These are phyloP conservation scores for Onchidella celtica DNA, from an alignment of 2,888 invertebrate genomes.

Conservation along the genomic window DNA sequence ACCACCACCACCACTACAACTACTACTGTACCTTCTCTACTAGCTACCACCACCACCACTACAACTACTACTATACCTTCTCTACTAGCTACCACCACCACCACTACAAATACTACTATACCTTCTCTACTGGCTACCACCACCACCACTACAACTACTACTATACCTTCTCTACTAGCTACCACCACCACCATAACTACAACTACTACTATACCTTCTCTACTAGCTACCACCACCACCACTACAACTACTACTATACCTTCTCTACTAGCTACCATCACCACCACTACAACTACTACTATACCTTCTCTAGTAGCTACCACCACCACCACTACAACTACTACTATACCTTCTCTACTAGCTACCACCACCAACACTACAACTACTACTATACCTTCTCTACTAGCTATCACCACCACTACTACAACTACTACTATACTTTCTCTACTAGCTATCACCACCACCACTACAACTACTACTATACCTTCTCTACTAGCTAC, in stretches of 20 bases:
- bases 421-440: neutral
- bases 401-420: neutral
- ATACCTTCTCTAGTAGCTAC: neutral
- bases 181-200: neutral
- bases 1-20: neutral
- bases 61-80: too few species aligned
- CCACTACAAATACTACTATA: too few species aligned
- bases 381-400: neutral
- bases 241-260: neutral
- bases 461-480: too few species aligned
- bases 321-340: neutral
- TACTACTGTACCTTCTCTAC: neutral
- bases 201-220: neutral
- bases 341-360: neutral
- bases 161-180: neutral
- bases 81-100: too few species aligned
- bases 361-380: too few species aligned
- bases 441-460: too few species aligned
- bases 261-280: too few species aligned
- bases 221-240: neutral
- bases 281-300: conserved; percentile 1
- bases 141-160: neutral
- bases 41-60: neutral
- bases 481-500: too few species aligned
- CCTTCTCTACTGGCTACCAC: too few species aligned